phyloP scores from a whole-genome alignment of 2,888 invertebrate genomes.

The Argyresthia goedartella region DNA sequence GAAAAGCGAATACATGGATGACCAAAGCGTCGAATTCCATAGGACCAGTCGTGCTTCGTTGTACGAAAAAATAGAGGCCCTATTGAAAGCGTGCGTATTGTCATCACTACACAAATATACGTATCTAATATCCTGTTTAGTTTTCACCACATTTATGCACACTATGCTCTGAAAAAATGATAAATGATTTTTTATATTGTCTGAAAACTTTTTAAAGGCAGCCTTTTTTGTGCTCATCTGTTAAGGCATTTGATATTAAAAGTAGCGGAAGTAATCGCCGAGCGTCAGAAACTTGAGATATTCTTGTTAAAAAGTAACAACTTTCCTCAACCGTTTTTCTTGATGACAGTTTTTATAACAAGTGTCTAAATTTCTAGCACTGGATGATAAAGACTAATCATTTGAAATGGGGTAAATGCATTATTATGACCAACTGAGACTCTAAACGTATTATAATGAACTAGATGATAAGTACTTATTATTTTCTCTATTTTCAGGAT shows the following conservation, averaged over 20 bases:
- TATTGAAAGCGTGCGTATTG: conserved; percentile 72
- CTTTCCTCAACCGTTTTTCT: too few relatives aligned
- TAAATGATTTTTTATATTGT: background rate
- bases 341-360: too few relatives aligned
- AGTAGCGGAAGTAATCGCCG: background rate
- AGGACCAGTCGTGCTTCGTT: conserved; percentile 73
- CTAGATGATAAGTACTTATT: too few relatives aligned
- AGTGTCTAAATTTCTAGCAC: too few relatives aligned
- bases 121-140: background rate
- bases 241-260: background rate
- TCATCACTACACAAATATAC: background rate
- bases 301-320: background rate
- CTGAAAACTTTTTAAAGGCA: background rate
- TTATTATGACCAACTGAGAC: too few relatives aligned
- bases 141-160: background rate
- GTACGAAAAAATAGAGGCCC: conserved; percentile 75
- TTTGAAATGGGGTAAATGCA: too few relatives aligned
- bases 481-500: conserved; percentile 31
- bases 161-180: too few relatives aligned
- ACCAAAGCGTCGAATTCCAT: conserved; percentile 62
- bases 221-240: background rate
- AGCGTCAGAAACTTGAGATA: background rate
- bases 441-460: too few relatives aligned
- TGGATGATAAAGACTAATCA: too few relatives aligned
- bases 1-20: conserved; percentile 35